Base-by-base conservation (phyloP, 1,140 invertebrate genomes). In the Phortica variegata region DNA sequence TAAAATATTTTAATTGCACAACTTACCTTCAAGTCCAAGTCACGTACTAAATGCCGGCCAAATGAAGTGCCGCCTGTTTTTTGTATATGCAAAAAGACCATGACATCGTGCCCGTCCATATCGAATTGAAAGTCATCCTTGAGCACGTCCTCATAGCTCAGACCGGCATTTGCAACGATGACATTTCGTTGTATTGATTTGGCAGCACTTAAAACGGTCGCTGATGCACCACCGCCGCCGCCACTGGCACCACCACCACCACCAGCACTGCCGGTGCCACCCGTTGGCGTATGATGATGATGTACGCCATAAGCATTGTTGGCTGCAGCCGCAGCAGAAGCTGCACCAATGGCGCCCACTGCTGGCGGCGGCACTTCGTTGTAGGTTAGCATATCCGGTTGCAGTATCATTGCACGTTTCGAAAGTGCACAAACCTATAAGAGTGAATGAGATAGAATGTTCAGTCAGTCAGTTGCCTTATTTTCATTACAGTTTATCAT, bases 41-140 rank as follows among this genome's bases (percentile, higher is more conserved):
- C 93, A 79, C 89, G 88, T 32, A 95, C 95, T 48, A 97, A 82
- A 79, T 97, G 93, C 66, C 88, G 87, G 9, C 94, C 95, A 78
- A 98, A 97, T 2, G 91, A 88, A n/a, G 94, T 96, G 18, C 90
- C 90, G 19, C 82, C 82, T 10, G 81, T 83, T 65, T 99, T 98
- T 78, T 98, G 96, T 78, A 98, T 97, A 74, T 99, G 96, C 34
- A 99, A 79, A 77, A 98, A 98, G 15, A 99, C 95, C 80, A 99
- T 90, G 15, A 98, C 95, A 81, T 98, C 96, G 61, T 91, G 87
- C 6, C 87, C 89, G 71, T 91, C 87, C 70, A 95, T 89, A 73
- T 93, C 88, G 78, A 93, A 93, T 56, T 87, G 83, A 77, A 89
- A 90, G 73, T 90, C 89, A 73, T 92, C 89, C 62, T 89, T 88